Evolutionary conservation across 2,888 invertebrate species (phyloP).

Genomic region (Lycaena phlaeas): DNA sequence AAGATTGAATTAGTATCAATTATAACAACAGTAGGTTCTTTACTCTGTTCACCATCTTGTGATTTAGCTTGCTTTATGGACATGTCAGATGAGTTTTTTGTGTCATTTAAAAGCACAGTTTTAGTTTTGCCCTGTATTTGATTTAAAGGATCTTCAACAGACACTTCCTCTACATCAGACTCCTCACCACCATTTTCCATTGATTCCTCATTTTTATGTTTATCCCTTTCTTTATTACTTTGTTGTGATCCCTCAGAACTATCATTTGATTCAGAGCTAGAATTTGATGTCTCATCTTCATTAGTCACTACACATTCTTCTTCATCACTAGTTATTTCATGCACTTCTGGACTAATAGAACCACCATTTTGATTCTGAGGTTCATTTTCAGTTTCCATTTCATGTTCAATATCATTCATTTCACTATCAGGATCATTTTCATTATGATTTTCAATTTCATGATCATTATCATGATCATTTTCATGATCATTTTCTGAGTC

Average conservation of each 20-base stretch:
- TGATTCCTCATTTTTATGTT: slow-evolving; percentile 55
- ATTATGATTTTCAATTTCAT: slow-evolving; percentile 53
- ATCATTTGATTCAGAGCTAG: slow-evolving; percentile 70
- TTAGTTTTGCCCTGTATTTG: slow-evolving; percentile 46
- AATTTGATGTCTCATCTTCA: slow-evolving; percentile 67
- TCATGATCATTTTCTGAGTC: slow-evolving; percentile 44
- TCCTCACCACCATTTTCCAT: slow-evolving; percentile 72
- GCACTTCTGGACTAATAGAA: slow-evolving; percentile 58
- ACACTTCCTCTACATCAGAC: slow-evolving; percentile 78
- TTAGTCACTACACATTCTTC: slow-evolving; percentile 71
- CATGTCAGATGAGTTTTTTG: slow-evolving; percentile 80
- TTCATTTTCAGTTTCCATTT: slow-evolving; percentile 28
- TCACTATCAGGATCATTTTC: slow-evolving; percentile 43
- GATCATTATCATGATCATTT: slow-evolving; percentile 49
- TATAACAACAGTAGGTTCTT: slow-evolving; percentile 86
- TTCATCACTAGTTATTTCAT: slow-evolving; percentile 71
- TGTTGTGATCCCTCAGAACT: slow-evolving; percentile 73
- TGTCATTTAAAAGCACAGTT: slow-evolving; percentile 80
- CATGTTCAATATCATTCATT: slow-evolving; percentile 7
- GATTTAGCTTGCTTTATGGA: slow-evolving; percentile 71
- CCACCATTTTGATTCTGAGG: slow-evolving; percentile 61
- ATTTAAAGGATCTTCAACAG: slow-evolving; percentile 78
- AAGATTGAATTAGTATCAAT: slow-evolving; percentile 86
- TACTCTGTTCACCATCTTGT: slow-evolving; percentile 63
- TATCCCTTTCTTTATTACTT: slow-evolving; percentile 61